Base-by-base conservation (phyloP, 2,113 vertebrate species). In the Cephalopholis sonnerati region DNA sequence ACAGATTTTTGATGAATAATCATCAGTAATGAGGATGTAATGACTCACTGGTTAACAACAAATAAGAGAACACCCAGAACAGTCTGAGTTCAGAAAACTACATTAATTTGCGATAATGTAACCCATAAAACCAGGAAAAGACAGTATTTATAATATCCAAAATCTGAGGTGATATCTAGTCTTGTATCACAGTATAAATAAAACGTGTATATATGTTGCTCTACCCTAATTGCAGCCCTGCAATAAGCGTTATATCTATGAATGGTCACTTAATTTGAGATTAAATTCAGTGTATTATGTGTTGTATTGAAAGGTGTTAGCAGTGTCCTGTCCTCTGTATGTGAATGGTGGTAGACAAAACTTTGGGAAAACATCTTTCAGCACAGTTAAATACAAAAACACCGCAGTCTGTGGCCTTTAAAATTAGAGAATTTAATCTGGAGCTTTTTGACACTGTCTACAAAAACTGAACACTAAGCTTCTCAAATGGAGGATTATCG, bases 401-500 rank as follows among this genome's bases (percentile, higher is more conserved):
- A 46, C 6, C 2, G 9, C 7, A n/a, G 18, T 44, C 25, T 32
- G n/a, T 72, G 25, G 4, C 20, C 24, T 61, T 20, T 36, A 20
- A 61, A 57, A 24, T 50, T 1, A 18, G 25, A 13, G 17, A 44
- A 32, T 24, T 57, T 9, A 77, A 57, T 22, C 24, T 22, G 22
- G 11, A 27, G 32, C 20, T 46, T 4, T 27, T 71, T 57, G 74
- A 29, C 32, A 20, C 20, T 5, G 4, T 29, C 39, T 17, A 22
- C 12, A 22, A 46, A 50, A 64, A 20, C n/a, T 13, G 7, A 53
- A 57, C 51, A 7, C 18, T 66, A 66, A 62, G 20, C 74, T 54
- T 41, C 59, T 64, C 22, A 75, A 61, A 73, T 24, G 59, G 9
- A 12, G 46, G 58, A 63, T 74, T 63, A 53, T 51, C 36, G 8